A percentile compares a stretch with the other conserved stretches of the same genome.
phyloP scores from a whole-genome alignment of 1,140 invertebrate genomes.

The Zaprionus ghesquierei region DNA sequence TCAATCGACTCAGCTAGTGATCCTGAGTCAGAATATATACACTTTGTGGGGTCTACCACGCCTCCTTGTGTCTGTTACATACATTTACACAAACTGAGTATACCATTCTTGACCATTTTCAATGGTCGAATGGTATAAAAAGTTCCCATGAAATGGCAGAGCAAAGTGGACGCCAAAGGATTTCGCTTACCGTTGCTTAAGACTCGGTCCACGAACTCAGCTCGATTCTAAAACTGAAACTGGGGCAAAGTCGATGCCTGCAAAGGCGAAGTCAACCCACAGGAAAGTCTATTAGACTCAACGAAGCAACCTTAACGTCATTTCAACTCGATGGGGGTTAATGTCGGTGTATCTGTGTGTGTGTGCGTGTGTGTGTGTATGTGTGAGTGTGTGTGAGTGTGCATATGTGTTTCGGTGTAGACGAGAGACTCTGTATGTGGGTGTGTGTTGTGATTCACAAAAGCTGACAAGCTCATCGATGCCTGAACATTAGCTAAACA shows the following conservation, averaged over 20 bases:
- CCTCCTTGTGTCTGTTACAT: too few species aligned
- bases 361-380: conserved; percentile 19
- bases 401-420: conserved; percentile 17
- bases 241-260: conserved; percentile 55
- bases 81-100: too few species aligned
- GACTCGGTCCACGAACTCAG: neutral
- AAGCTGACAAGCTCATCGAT: conserved; percentile 84
- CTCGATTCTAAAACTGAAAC: conserved; percentile 49
- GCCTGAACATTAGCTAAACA: conserved; percentile 82
- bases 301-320: conserved; percentile 79
- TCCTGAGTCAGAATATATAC: too few species aligned
- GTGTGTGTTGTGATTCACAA: conserved; percentile 71
- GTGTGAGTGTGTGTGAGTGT: conserved; percentile 10
- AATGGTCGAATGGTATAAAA: too few species aligned
- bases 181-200: conserved; percentile 54
- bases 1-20: too few species aligned
- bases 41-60: too few species aligned
- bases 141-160: conserved; percentile 31
- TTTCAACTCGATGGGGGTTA: conserved; percentile 65
- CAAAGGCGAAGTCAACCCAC: conserved; percentile 54
- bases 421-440: neutral
- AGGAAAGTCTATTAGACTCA: conserved; percentile 80
- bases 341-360: conserved; percentile 33
- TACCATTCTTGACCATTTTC: too few species aligned
- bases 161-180: conserved; percentile 57